These are phyloP conservation scores for Epistrophe eligans DNA, from an alignment of 2,888 invertebrate species.

Conservation along the genomic window DNA sequence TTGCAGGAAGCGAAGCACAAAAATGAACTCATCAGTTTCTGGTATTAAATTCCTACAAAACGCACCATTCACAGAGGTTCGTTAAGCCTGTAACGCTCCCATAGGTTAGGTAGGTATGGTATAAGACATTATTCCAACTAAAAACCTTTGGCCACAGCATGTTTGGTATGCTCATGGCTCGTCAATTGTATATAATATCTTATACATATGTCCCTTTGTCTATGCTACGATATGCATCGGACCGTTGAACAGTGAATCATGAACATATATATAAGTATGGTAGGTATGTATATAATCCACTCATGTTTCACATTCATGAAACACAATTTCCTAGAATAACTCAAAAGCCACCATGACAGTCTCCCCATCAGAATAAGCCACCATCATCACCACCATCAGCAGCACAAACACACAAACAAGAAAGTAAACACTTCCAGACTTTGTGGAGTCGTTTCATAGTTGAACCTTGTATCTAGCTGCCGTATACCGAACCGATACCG, in stretches of 20 bases:
- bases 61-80: background rate
- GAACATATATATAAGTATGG: too few relatives aligned
- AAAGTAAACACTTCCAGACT: slow-evolving; percentile 63
- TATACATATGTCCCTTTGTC: slow-evolving; percentile 24
- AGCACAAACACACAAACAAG: slow-evolving; percentile 15
- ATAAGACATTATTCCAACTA: slow-evolving; percentile 25
- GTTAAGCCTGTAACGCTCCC: background rate
- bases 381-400: background rate
- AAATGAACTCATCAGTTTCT: background rate
- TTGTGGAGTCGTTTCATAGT: slow-evolving; percentile 49
- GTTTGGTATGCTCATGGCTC: slow-evolving; percentile 13
- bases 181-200: slow-evolving; percentile 34
- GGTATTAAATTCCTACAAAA: slow-evolving; percentile 11
- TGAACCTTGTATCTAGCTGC: background rate
- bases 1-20: background rate
- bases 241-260: slow-evolving; percentile 66
- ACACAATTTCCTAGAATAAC: slow-evolving; percentile 68
- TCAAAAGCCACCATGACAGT: slow-evolving; percentile 32
- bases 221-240: slow-evolving; percentile 45
- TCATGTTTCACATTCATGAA: slow-evolving; percentile 60
- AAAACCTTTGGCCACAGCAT: slow-evolving; percentile 20
- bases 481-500: background rate
- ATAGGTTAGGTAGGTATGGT: too few relatives aligned
- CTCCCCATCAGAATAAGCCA: background rate
- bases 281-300: slow-evolving; percentile 30